Conservation (phyloP, 2,113 vertebrate species). For the Motacilla tschutschensis region DNA sequence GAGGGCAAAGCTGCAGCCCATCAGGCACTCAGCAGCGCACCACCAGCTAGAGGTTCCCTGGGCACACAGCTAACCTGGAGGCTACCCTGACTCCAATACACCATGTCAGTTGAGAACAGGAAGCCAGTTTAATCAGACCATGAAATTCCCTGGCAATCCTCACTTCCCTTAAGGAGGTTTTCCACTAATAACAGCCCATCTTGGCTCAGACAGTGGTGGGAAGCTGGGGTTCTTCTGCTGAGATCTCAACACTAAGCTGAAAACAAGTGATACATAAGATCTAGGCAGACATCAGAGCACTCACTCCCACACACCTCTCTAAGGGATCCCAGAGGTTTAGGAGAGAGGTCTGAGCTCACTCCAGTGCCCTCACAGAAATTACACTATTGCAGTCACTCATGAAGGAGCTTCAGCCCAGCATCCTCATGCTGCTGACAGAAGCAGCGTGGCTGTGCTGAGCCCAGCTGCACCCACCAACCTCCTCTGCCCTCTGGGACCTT, state of each 20-base stretch:
- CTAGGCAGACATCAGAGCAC: not conserved
- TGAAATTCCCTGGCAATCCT: not conserved
- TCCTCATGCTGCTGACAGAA: not conserved
- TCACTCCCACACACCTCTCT: not conserved
- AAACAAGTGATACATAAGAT: not conserved
- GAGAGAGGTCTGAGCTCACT: not conserved
- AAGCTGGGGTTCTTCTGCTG: not conserved
- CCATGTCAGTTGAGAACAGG: not conserved
- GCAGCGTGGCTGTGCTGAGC: not conserved
- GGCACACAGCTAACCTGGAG: not conserved
- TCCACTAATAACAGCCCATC: not conserved
- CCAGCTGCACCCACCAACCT: not conserved
- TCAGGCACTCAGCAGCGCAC: not conserved
- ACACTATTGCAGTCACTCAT: accelerated
- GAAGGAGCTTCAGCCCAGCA: not conserved
- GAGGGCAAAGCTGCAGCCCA: not conserved
- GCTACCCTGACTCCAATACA: not conserved
- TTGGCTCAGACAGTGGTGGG: not conserved
- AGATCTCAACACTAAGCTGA: not conserved
- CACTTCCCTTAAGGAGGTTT: not conserved
- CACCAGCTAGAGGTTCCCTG: not conserved
- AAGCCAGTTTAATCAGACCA: not conserved
- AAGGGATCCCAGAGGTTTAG: not conserved
- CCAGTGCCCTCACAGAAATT: not conserved
- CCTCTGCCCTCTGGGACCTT: not conserved